Evolutionary conservation across 2,113 vertebrate species (phyloP).

Genomic region (Psittacara wagleri): DNA sequence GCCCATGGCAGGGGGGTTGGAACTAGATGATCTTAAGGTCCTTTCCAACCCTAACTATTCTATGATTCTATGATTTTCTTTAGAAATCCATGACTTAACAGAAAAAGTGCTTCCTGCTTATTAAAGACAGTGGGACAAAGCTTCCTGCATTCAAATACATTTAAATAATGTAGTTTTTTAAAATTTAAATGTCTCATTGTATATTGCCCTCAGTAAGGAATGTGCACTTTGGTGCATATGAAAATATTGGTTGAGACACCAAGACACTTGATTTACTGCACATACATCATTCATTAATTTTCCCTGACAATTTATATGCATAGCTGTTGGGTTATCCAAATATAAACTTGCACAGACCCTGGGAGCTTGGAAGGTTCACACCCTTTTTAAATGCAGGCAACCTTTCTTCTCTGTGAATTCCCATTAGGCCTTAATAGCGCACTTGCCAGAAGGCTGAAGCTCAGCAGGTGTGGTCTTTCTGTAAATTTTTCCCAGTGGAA

Average conservation of each 20-base stretch:
- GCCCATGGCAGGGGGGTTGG: no score
- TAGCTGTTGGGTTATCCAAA: constrained; percentile 43
- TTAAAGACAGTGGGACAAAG: neutral
- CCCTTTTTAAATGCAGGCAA: constrained; percentile 14
- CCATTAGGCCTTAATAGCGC: neutral
- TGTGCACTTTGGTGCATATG: constrained; percentile 13
- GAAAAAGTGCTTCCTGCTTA: neutral
- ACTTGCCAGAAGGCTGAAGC: constrained; percentile 32
- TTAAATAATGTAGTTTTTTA: neutral
- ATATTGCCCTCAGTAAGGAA: neutral
- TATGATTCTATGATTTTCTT: neutral
- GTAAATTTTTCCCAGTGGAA: neutral
- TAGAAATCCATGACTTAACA: neutral
- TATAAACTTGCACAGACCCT: neutral
- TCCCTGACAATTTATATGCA: constrained; percentile 20
- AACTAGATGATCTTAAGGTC: no score
- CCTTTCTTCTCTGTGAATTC: neutral
- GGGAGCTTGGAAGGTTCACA: constrained; percentile 6
- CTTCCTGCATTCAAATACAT: neutral
- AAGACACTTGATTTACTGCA: constrained; percentile 18
- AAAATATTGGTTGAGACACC: constrained; percentile 47
- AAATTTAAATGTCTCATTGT: constrained; percentile 16
- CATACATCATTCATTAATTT: constrained; percentile 8
- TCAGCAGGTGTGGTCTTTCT: constrained; percentile 53
- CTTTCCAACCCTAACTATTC: no score